Evolutionary conservation across 2,797 vertebrate genomes (phyloP), one percentile per base, ranked within the genome.

Genomic region (Rhinatrema bivittatum): DNA sequence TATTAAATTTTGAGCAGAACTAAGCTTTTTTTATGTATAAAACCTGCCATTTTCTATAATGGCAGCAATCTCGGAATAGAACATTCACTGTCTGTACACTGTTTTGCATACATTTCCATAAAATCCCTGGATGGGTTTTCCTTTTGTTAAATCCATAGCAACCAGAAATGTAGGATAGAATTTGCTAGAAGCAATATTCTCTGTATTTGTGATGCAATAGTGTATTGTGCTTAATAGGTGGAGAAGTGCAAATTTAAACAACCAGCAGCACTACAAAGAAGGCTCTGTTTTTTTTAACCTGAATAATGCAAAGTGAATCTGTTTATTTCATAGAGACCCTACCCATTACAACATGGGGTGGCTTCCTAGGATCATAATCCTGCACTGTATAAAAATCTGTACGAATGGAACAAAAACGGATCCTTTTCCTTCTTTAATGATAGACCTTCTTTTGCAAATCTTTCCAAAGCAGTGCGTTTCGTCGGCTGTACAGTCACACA

Each of bases 391-490:
- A 32, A 31, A 36, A n/a, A 25, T 25, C 24, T 29, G 34, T 33
- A 32, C 37, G 29, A 38, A 40, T 36, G 20, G 16, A 37, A n/a
- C n/a, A n/a, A n/a, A n/a, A n/a, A n/a, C n/a, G n/a, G n/a, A n/a
- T n/a, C n/a, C n/a, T n/a, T n/a, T n/a, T 33, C 15, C n/a, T 13
- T 13, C n/a, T 13, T 20, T 24, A 20, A 33, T 38, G 25, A 36
- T 31, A 29, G 23, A 16, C 42, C 25, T 37, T 50, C 42, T 38
- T 28, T 16, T 20, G 39, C 42, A 56, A 63, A 62, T 47, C 54
- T 47, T 28, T 52, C 34, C 62, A 35, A 37, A 58, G 16, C 8
- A 51, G 56, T 50, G 48, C 48, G 48, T 60, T 32, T 38, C 57
- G 21, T 32, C 3, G 20, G 55, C 37, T 36, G 48, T 37, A 24